phyloP scores from a whole-genome alignment of 2,113 vertebrate genomes.

The Coptodon rendalli region DNA sequence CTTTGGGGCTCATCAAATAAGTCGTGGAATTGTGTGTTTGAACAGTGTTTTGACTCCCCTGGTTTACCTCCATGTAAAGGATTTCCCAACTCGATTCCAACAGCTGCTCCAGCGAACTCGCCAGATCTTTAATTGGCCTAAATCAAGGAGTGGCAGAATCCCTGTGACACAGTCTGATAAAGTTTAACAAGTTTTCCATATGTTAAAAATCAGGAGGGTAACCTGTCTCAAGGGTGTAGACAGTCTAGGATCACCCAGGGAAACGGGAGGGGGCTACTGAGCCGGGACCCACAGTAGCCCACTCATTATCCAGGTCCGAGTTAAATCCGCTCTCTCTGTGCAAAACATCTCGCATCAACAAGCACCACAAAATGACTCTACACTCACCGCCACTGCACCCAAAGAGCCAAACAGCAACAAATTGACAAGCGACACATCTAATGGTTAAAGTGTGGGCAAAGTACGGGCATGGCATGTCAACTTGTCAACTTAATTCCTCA shows the following conservation, averaged over 20 bases:
- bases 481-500: background rate
- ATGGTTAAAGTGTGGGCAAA: too few species aligned
- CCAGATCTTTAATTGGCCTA: background rate
- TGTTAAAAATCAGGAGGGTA: background rate
- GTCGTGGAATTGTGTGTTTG: constrained; percentile 73
- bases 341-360: background rate
- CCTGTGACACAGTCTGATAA: background rate
- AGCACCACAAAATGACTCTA: background rate
- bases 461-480: too few species aligned
- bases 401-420: background rate
- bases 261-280: too few species aligned
- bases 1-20: constrained; percentile 72
- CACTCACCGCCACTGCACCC: background rate
- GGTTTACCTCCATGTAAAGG: constrained; percentile 66
- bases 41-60: constrained; percentile 80
- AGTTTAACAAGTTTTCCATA: background rate
- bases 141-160: background rate
- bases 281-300: too few species aligned
- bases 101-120: background rate
- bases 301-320: background rate
- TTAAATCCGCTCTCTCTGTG: background rate
- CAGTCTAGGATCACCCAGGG: too few species aligned
- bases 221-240: too few species aligned
- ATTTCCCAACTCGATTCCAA: constrained; percentile 9
- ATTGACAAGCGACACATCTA: background rate